phyloP scores from a whole-genome alignment of 2,797 vertebrate species.

The Eulemur coronatus region DNA sequence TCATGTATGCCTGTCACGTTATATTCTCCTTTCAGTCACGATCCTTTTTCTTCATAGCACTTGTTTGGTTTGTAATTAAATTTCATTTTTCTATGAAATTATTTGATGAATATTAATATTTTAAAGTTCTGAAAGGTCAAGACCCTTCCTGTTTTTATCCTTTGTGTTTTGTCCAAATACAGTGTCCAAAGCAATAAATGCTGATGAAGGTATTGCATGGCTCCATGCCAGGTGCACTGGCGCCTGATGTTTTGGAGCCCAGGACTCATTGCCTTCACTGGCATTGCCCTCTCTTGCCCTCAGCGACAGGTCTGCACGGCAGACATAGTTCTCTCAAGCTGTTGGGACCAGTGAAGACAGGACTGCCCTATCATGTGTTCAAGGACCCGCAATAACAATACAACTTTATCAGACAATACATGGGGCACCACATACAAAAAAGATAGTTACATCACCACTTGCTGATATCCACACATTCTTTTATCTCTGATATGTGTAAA shows the following conservation, averaged over 20 bases:
- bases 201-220: not conserved
- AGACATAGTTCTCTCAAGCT: not conserved
- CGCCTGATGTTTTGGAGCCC: not conserved
- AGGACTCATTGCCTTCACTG: not conserved
- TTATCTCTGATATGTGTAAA: not conserved
- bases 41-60: not conserved
- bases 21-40: not conserved
- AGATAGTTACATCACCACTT: not conserved
- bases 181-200: not conserved
- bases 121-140: not conserved
- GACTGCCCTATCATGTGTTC: not conserved
- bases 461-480: not conserved
- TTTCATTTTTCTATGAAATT: not conserved
- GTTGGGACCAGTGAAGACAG: not conserved
- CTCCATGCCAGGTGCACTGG: not conserved
- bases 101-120: not conserved
- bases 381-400: not conserved
- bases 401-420: not conserved
- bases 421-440: not conserved
- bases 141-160: not conserved
- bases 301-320: not conserved
- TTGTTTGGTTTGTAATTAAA: not conserved
- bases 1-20: not conserved
- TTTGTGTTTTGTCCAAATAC: not conserved
- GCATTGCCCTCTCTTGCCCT: not conserved